phyloP scores from a whole-genome alignment of 2,113 vertebrate species.

The Sturnus vulgaris region DNA sequence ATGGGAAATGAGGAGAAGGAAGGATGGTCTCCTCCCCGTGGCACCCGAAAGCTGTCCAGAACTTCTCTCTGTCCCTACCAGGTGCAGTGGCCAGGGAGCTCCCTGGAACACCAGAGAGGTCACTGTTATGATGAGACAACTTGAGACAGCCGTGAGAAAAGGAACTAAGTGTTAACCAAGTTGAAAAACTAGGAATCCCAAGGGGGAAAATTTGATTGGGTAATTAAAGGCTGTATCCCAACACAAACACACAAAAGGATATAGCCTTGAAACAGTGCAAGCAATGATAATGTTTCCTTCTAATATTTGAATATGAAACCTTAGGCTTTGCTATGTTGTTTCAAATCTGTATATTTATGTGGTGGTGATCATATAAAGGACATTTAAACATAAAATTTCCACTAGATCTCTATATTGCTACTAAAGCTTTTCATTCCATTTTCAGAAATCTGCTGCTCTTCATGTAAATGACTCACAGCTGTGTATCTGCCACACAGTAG shows the following conservation, averaged over 20 bases:
- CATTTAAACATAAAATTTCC: neutral
- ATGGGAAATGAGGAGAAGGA: neutral
- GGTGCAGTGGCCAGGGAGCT: neutral
- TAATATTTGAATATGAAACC: neutral
- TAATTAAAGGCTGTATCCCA: constrained; percentile 5
- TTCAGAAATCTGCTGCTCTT: constrained; percentile 2
- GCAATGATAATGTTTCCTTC: neutral
- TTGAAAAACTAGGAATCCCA: neutral
- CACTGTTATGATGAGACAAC: neutral
- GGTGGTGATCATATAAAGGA: neutral
- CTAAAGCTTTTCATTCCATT: neutral
- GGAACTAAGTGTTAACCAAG: neutral
- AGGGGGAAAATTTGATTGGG: neutral
- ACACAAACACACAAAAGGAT: neutral
- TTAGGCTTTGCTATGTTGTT: neutral
- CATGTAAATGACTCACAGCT: constrained; percentile 32
- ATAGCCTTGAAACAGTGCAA: neutral
- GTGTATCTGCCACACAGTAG: neutral
- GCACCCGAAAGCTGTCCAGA: neutral
- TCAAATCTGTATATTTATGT: neutral
- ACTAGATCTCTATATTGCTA: neutral
- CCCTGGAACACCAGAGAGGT: neutral
- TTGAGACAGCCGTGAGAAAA: neutral
- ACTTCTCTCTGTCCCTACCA: neutral
- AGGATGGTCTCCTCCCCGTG: fast-evolving